Percentiles rank a stretch among this genome's conserved stretches.
Conservation (phyloP, 1,140 invertebrate genomes). For the Thaumatotibia leucotreta region DNA sequence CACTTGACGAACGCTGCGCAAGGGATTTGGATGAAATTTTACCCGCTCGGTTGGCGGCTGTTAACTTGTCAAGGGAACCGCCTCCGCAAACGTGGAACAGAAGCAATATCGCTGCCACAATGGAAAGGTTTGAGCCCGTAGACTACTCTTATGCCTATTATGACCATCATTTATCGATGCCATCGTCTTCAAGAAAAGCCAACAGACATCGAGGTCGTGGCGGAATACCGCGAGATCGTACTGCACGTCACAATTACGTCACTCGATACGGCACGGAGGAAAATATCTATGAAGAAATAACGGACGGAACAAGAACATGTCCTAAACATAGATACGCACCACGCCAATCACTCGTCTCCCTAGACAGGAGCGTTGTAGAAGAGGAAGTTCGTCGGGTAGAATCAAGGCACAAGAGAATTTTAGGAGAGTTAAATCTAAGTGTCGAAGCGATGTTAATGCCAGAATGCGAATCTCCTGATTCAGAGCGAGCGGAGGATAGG, state of each 20-base stretch:
- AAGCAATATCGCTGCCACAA: slow-evolving; percentile 79
- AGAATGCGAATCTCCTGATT: slow-evolving; percentile 71
- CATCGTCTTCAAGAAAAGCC: slow-evolving; percentile 68
- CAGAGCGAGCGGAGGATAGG: slow-evolving; percentile 73
- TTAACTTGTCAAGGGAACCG: slow-evolving; percentile 66
- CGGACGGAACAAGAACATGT: slow-evolving; percentile 76
- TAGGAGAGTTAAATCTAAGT: slow-evolving; percentile 90
- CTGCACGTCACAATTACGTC: slow-evolving; percentile 81
- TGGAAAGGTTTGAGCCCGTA: slow-evolving; percentile 79
- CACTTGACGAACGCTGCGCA: slow-evolving; percentile 71
- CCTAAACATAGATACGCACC: slow-evolving; percentile 71
- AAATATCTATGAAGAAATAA: slow-evolving; percentile 93
- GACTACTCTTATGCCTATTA: slow-evolving; percentile 90
- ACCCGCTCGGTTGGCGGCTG: slow-evolving; percentile 69
- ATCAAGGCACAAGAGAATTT: slow-evolving; percentile 85
- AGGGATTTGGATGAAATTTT: slow-evolving; percentile 74
- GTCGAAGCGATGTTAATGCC: slow-evolving; percentile 93
- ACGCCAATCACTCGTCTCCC: slow-evolving; percentile 77
- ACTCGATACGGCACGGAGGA: slow-evolving; percentile 89
- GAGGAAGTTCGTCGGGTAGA: slow-evolving; percentile 89
- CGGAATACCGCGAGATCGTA: slow-evolving; percentile 65
- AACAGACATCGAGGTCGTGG: slow-evolving; percentile 62
- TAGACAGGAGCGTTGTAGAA: slow-evolving; percentile 83
- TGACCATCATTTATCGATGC: slow-evolving; percentile 81
- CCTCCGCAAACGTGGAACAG: slow-evolving; percentile 72